A percentile compares a stretch with the other conserved stretches of the same genome.
Evolutionary conservation across 2,113 vertebrate genomes (phyloP).

Genomic region (Etheostoma spectabile): DNA sequence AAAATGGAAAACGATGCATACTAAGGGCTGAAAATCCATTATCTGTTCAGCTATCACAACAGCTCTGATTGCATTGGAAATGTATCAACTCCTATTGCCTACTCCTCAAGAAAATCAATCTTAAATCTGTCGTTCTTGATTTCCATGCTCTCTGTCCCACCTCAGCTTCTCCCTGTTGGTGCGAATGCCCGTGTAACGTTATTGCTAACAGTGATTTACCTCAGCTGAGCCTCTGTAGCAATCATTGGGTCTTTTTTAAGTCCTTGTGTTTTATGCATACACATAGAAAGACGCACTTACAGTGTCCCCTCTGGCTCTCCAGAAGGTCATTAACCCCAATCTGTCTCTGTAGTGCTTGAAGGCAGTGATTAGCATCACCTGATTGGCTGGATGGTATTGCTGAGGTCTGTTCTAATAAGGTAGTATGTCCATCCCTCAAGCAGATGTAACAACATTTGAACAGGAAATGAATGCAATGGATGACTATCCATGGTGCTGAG

Average conservation of each 20-base stretch:
- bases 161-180: neutral
- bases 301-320: slow-evolving; percentile 46
- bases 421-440: neutral
- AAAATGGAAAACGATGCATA: slow-evolving; percentile 34
- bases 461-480: neutral
- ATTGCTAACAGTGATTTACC: slow-evolving; percentile 45
- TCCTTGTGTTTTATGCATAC: slow-evolving; percentile 17
- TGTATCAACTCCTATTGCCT: slow-evolving; percentile 31
- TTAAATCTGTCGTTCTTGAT: slow-evolving; percentile 45
- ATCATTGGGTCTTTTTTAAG: neutral
- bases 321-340: slow-evolving; percentile 77
- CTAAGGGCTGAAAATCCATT: slow-evolving; percentile 41
- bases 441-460: slow-evolving; percentile 49
- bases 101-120: slow-evolving; percentile 57
- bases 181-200: slow-evolving; percentile 24
- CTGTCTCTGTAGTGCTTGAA: slow-evolving; percentile 61
- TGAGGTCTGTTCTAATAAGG: slow-evolving; percentile 26
- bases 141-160: slow-evolving; percentile 14
- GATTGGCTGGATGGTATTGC: slow-evolving; percentile 57
- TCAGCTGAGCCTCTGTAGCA: slow-evolving; percentile 5
- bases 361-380: slow-evolving; percentile 61
- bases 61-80: slow-evolving; percentile 50
- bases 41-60: slow-evolving; percentile 20
- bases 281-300: slow-evolving; percentile 21
- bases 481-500: neutral